phyloP scores from a whole-genome alignment of 37 sponge, comb jelly and placozoan genomes.

The Aphrocallistes beatrix region DNA sequence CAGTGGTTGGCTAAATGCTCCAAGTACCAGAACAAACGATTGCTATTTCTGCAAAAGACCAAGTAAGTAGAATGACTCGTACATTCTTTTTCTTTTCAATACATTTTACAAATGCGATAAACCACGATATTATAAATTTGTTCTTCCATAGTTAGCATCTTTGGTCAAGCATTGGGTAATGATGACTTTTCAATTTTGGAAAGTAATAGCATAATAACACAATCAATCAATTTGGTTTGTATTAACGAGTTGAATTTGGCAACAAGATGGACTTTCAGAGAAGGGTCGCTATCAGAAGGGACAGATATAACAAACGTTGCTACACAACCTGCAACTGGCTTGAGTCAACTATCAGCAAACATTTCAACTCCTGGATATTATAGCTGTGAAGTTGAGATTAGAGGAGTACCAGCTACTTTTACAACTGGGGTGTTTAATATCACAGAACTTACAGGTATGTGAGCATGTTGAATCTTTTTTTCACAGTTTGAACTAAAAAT shows the following conservation, averaged over 20 bases:
- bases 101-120: too few relatives aligned
- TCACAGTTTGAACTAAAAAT: not conserved
- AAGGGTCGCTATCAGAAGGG: not conserved
- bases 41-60: not conserved
- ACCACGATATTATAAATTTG: not conserved
- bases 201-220: not conserved
- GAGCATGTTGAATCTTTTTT: not conserved
- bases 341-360: not conserved
- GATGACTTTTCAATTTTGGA: not conserved
- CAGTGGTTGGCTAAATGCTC: not conserved
- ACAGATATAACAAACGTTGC: not conserved
- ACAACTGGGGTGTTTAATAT: not conserved
- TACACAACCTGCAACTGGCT: not conserved
- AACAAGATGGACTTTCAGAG: not conserved
- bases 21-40: not conserved
- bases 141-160: not conserved
- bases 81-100: too few relatives aligned
- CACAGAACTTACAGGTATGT: not conserved
- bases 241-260: not conserved
- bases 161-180: not conserved
- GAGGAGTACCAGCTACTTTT: not conserved
- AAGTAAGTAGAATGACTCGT: too few relatives aligned
- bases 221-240: not conserved
- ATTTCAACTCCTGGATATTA: not conserved
- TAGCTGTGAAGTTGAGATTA: not conserved